Conservation (phyloP, 2,797 vertebrate species). For the Smutsia gigantea region DNA sequence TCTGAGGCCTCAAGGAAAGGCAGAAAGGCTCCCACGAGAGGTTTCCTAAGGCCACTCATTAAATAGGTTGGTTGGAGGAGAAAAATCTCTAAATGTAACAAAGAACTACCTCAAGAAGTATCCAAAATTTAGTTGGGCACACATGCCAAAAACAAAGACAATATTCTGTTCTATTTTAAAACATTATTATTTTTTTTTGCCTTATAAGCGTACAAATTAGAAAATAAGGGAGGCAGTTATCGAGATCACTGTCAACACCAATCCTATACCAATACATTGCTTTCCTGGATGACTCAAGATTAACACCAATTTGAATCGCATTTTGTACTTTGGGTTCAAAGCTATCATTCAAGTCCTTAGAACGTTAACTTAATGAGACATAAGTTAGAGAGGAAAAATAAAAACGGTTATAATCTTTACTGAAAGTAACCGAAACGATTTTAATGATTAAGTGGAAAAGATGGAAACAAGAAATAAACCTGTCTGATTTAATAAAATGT, state of each 20-base stretch:
- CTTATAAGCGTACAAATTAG: background rate
- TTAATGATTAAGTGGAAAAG: constrained; percentile 16
- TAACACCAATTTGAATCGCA: background rate
- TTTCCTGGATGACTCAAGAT: constrained; percentile 26
- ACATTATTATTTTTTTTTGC: background rate
- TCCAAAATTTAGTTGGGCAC: background rate
- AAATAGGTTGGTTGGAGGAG: background rate
- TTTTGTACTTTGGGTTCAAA: constrained; percentile 25
- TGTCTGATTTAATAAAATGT: constrained; percentile 38
- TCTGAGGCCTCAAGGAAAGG: background rate
- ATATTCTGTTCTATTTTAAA: background rate
- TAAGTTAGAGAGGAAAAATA: background rate
- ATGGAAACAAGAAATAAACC: constrained; percentile 49
- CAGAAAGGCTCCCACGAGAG: background rate
- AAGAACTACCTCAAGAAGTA: background rate
- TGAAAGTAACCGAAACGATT: background rate
- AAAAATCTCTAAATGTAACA: background rate
- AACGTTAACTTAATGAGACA: constrained; percentile 15
- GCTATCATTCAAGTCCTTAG: background rate
- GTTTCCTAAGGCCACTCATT: background rate
- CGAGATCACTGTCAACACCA: background rate
- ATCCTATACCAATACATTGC: background rate
- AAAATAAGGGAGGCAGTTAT: background rate
- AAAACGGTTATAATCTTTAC: background rate
- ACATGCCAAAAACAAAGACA: background rate